These are phyloP conservation scores for Pelusios castaneus DNA, from an alignment of 2,113 vertebrate genomes.

Conservation along the genomic window DNA sequence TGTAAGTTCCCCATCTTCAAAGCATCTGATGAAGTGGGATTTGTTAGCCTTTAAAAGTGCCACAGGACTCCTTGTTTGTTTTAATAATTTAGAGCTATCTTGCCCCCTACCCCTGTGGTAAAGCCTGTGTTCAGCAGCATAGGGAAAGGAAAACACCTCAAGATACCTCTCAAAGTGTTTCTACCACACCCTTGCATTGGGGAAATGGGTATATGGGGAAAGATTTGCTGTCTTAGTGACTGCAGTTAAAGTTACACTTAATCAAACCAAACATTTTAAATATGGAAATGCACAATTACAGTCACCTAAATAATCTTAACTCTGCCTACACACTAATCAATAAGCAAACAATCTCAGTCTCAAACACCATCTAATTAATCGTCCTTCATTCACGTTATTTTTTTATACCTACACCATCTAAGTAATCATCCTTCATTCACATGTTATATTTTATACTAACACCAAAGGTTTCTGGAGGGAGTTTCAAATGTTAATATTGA, in stretches of 20 bases:
- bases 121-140: background rate
- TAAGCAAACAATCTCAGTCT: background rate
- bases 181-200: background rate
- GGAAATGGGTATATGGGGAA: background rate
- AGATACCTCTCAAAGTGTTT: background rate
- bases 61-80: too few relatives aligned
- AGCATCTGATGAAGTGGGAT: too few relatives aligned
- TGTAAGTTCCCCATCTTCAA: too few relatives aligned
- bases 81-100: background rate
- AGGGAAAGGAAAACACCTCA: background rate
- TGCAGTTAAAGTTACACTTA: slow-evolving; percentile 39
- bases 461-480: background rate
- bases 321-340: background rate
- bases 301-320: slow-evolving; percentile 25
- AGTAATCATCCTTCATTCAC: slow-evolving; percentile 25
- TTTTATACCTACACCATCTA: background rate
- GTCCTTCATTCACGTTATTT: background rate
- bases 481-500: background rate
- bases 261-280: slow-evolving; percentile 50
- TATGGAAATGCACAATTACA: background rate
- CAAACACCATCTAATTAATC: slow-evolving; percentile 15
- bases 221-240: slow-evolving; percentile 5
- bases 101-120: background rate
- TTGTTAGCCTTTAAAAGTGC: too few relatives aligned
- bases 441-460: background rate